Percentiles rank a stretch among this genome's conserved stretches.
phyloP scores from a whole-genome alignment of 2,888 invertebrate species.

The Drosophila sordidula region DNA sequence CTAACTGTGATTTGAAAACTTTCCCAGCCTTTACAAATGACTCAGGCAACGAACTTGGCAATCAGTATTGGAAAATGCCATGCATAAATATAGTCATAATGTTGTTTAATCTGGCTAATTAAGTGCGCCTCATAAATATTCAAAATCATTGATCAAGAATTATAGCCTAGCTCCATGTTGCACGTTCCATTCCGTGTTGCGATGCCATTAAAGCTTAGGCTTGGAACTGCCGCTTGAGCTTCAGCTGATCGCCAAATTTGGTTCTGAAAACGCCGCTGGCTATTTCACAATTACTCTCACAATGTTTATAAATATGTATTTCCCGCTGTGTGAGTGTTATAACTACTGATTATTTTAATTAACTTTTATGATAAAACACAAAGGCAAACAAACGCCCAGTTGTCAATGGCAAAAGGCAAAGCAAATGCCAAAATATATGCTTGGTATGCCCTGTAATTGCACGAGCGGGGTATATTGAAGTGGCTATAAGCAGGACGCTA shows the following conservation, averaged over 20 bases:
- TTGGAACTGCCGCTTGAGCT: not conserved
- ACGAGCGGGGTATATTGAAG: not conserved
- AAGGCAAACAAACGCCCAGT: conserved; percentile 65
- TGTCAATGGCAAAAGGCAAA: conserved; percentile 62
- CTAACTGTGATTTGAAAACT: conserved; percentile 40
- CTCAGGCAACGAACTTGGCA: conserved; percentile 55
- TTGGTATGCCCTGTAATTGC: conserved; percentile 24
- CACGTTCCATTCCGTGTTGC: conserved; percentile 72
- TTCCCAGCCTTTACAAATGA: conserved; percentile 58
- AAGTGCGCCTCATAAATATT: conserved; percentile 71
- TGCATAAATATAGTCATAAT: conserved; percentile 67
- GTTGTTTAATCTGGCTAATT: conserved; percentile 66
- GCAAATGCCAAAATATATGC: conserved; percentile 50
- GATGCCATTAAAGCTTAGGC: conserved; percentile 55
- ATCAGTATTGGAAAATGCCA: conserved; percentile 34
- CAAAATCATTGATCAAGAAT: conserved; percentile 67
- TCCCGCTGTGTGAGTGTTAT: conserved; percentile 37
- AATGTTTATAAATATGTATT: conserved; percentile 55
- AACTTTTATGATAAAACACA: conserved; percentile 62
- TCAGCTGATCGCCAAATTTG: conserved; percentile 21
- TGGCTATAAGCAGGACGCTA: no score
- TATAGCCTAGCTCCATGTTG: conserved; percentile 39
- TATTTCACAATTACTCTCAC: conserved; percentile 57
- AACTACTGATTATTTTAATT: conserved; percentile 73
- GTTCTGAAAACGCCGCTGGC: conserved; percentile 22